phyloP scores from a whole-genome alignment of 2,888 invertebrate genomes.

The Idaea biselata region DNA sequence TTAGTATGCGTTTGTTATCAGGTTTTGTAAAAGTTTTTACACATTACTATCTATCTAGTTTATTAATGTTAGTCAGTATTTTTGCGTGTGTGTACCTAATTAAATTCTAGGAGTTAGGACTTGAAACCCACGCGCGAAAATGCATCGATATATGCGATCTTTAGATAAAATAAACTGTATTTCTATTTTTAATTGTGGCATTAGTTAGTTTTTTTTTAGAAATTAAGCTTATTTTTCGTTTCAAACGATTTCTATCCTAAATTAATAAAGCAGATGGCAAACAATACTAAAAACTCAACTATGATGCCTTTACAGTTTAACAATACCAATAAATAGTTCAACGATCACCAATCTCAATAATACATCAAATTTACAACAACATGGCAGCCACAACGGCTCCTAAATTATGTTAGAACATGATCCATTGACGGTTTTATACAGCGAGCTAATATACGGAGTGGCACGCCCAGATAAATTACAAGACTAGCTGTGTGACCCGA shows the following conservation, averaged over 20 bases:
- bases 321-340: not conserved
- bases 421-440: conserved; percentile 30
- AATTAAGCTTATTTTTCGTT: not conserved
- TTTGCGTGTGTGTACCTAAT: not conserved
- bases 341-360: conserved; percentile 8
- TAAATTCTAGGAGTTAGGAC: not conserved
- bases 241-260: no score
- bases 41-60: not conserved
- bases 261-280: no score
- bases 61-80: not conserved
- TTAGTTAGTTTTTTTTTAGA: not conserved
- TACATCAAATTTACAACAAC: not conserved
- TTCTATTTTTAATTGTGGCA: no score
- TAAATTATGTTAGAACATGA: conserved; percentile 25
- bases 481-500: conserved; percentile 27
- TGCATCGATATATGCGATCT: no score
- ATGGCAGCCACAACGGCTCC: conserved; percentile 1
- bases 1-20: not conserved
- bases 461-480: conserved; percentile 30
- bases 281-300: not conserved
- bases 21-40: not conserved
- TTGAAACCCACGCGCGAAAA: no score
- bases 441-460: conserved; percentile 11
- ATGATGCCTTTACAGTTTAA: not conserved
- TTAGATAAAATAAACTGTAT: no score